Conservation (phyloP, 2,888 invertebrate genomes). For the Thymelicus sylvestris region DNA sequence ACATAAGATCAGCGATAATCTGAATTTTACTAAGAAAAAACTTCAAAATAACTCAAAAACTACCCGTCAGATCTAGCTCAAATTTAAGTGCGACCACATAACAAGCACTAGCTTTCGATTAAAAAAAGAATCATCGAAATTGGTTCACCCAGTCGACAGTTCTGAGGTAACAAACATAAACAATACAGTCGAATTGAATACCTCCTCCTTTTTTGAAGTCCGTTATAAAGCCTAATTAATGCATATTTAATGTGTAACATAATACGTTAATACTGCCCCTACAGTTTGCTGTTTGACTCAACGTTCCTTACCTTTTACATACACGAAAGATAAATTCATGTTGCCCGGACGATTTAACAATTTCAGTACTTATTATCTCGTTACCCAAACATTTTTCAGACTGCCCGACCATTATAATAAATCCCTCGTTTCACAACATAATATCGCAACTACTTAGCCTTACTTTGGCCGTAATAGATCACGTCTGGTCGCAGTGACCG, state of each 20-base stretch:
- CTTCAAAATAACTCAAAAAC: too few species aligned
- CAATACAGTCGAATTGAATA: too few species aligned
- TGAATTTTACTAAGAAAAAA: too few species aligned
- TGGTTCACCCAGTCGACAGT: too few species aligned
- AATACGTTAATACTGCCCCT: not conserved
- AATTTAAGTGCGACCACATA: too few species aligned
- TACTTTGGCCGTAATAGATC: not conserved
- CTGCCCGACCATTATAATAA: conserved; percentile 2
- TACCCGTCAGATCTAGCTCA: too few species aligned
- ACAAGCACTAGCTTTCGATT: too few species aligned
- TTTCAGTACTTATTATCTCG: not conserved
- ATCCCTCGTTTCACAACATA: not conserved
- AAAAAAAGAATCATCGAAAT: too few species aligned
- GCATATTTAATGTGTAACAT: not conserved
- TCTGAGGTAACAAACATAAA: too few species aligned
- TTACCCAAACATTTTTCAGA: conserved; percentile 5
- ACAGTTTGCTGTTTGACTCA: not conserved
- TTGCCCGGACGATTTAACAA: not conserved
- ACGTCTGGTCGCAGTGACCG: not conserved
- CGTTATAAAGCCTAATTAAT: not conserved
- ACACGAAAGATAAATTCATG: not conserved
- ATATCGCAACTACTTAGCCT: conserved; percentile 4
- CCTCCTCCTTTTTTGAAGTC: too few species aligned
- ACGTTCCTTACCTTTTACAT: not conserved
- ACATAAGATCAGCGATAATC: not conserved